Evolutionary conservation across 2,113 vertebrate genomes (phyloP), one percentile per base, ranked within the genome.

Genomic region (Centropristis striata): DNA sequence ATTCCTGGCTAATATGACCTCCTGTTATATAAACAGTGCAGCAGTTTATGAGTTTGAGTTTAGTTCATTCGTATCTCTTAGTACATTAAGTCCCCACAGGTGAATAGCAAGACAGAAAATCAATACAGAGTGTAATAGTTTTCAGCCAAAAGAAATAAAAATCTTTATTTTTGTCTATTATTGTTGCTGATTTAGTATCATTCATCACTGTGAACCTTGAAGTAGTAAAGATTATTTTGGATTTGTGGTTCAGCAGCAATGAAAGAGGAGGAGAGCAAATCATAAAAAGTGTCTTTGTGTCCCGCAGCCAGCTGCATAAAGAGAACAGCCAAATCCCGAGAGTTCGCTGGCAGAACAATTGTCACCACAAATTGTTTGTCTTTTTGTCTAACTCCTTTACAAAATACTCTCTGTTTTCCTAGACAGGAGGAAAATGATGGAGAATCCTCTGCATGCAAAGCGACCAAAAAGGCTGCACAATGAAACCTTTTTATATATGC

Each of bases 261-360:
- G 16, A 73, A 64, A 71, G 37, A 47, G 12, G 65, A 80, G 80
- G 7, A 42, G 37, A 37, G 51, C 13, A 2, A 15, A 75, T 79
- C 32, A 90, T 79, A 92, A n/a, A 87, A 70, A 83, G 57, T 16
- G 36, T 75, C 66, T 90, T 83, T 92, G 87, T 91, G 57, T 46
- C 20, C n/a, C 7, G 1, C 51, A 60, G 69, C 71, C 90, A 87
- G 89, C 88, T 88, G 90, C 75, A 78, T 4, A 21, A 44, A 67
- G 55, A 20, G 50, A 81, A 77, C 82, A 44, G 86, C 86, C 85
- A 80, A 87, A 87, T 72, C 78, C 84, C 4, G 18, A 83, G 75
- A 81, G 84, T 80, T 69, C 36, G 71, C 85, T 78, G 74, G 80
- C 86, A 83, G 83, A 88, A 88, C 88, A 85, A 88, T 83, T 20